These are phyloP conservation scores for Sitobion miscanthi DNA, from an alignment of 1,140 invertebrate genomes.

Conservation along the genomic window DNA sequence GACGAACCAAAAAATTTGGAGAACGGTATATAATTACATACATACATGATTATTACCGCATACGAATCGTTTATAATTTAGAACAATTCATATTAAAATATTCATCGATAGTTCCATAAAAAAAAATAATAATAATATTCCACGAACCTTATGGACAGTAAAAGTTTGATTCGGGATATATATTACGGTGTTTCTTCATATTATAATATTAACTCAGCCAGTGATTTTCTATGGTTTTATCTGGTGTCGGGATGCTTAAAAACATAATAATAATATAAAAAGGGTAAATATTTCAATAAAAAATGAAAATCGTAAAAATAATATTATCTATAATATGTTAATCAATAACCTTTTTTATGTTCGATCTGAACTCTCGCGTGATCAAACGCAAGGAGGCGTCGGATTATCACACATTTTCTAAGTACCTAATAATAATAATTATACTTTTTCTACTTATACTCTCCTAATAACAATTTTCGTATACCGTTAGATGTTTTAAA, in stretches of 20 bases:
- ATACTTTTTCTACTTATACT: too few species aligned
- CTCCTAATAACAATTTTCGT: background rate
- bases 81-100: background rate
- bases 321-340: background rate
- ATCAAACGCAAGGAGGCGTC: background rate
- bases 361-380: background rate
- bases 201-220: background rate
- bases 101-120: background rate
- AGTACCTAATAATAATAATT: background rate
- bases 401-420: background rate
- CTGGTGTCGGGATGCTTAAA: background rate
- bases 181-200: background rate
- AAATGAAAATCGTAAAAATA: background rate
- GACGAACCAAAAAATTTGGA: background rate
- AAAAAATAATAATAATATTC: background rate
- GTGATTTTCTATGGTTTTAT: background rate
- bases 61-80: slow-evolving; percentile 13
- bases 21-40: background rate
- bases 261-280: background rate
- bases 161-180: background rate
- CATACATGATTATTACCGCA: background rate
- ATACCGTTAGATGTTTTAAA: background rate
- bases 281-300: background rate
- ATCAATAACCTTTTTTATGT: background rate
- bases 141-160: background rate